phyloP scores from a whole-genome alignment of 23 tunicate species.

The Diplosoma virens region DNA sequence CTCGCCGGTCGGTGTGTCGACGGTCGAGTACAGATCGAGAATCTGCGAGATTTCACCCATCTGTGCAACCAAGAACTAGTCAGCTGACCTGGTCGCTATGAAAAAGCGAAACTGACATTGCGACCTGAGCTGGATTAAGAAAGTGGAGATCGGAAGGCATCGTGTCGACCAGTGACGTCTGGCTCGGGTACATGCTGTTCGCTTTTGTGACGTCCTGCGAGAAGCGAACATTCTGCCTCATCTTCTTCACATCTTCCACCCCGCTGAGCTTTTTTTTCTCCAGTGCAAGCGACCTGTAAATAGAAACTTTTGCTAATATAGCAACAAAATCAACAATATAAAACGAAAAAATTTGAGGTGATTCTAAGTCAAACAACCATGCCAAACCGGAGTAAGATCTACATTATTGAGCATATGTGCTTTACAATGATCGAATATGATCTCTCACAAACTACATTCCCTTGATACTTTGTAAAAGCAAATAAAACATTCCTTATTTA shows the following conservation, averaged over 20 bases:
- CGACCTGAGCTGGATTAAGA: constrained; percentile 40
- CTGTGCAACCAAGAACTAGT: too few species aligned
- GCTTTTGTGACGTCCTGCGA: constrained; percentile 12
- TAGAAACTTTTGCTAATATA: too few species aligned
- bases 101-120: background rate
- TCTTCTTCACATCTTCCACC: background rate
- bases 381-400: too few species aligned
- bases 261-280: background rate
- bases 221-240: constrained; percentile 30
- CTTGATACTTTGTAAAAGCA: too few species aligned
- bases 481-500: too few species aligned
- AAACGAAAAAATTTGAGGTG: too few species aligned
- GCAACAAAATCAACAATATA: too few species aligned
- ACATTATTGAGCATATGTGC: too few species aligned
- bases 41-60: constrained; percentile 73
- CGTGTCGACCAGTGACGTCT: background rate
- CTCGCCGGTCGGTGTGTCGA: constrained; percentile 64
- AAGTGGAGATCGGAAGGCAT: background rate
- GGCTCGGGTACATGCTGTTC: background rate
- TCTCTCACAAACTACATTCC: too few species aligned
- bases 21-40: constrained; percentile 57
- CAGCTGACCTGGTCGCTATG: background rate
- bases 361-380: too few species aligned
- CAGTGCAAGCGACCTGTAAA: background rate
- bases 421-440: too few species aligned